Conservation (phyloP, 92 coral and sea anemone genomes). For the Meandrina meandrites region DNA sequence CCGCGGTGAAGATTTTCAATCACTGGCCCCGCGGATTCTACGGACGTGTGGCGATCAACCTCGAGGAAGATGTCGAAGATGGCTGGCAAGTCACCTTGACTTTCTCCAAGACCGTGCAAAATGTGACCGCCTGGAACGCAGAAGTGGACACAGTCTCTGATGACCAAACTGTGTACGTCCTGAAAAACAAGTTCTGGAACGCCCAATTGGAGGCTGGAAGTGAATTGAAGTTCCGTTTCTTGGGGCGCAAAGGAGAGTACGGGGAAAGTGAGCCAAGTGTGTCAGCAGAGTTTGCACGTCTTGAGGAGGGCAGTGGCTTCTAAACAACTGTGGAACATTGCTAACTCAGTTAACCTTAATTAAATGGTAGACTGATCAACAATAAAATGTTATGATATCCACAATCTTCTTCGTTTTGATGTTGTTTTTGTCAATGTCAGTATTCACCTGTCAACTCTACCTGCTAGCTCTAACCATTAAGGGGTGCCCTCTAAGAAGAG, state of each 20-base stretch:
- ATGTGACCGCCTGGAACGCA: constrained; percentile 21
- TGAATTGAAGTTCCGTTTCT: constrained; percentile 13
- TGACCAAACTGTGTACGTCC: constrained; percentile 13
- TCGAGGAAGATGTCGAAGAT: constrained; percentile 44
- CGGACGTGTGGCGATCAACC: constrained; percentile 25
- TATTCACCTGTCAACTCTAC: too few species aligned
- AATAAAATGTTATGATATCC: too few species aligned
- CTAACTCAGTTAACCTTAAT: too few species aligned
- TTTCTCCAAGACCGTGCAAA: constrained; percentile 37
- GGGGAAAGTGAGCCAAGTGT: not conserved
- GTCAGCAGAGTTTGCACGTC: constrained; percentile 30
- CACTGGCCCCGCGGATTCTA: constrained; percentile 52
- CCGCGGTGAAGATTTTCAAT: constrained; percentile 9
- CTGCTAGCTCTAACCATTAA: too few species aligned
- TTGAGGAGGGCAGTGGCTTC: constrained; percentile 45
- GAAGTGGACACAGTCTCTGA: constrained; percentile 28
- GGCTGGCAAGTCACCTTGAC: constrained; percentile 51
- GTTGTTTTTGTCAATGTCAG: too few species aligned
- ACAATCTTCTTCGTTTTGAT: too few species aligned
- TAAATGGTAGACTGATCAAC: too few species aligned
- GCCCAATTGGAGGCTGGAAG: not conserved
- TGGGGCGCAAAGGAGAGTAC: constrained; percentile 7
- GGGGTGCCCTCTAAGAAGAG: too few species aligned
- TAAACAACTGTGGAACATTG: not conserved
- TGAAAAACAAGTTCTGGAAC: constrained; percentile 39